A percentile compares a stretch with the other conserved stretches of the same genome.
Evolutionary conservation across 2,888 invertebrate species (phyloP).

Genomic region (Synergus itoensis): DNA sequence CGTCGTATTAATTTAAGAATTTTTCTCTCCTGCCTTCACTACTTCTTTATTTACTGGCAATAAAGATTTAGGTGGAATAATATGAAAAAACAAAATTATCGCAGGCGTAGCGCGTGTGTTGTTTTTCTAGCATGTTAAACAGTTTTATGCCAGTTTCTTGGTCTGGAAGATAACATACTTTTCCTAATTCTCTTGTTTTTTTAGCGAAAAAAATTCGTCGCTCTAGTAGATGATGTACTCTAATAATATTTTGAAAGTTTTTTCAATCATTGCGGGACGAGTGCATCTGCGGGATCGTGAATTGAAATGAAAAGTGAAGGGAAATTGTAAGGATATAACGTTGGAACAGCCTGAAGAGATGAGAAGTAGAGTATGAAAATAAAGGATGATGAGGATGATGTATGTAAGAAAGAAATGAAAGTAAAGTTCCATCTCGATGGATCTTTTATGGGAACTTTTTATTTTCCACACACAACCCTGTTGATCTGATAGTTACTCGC

Average conservation of each 20-base stretch:
- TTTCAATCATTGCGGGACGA: slow-evolving; percentile 14
- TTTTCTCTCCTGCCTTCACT: background rate
- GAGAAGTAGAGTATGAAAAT: slow-evolving; percentile 20
- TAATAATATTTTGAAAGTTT: slow-evolving; percentile 31
- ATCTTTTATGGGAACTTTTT: slow-evolving; percentile 49
- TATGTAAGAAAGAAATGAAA: slow-evolving; percentile 46
- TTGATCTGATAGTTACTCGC: background rate
- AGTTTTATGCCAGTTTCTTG: too few species aligned
- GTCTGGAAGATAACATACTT: too few species aligned
- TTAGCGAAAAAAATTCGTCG: slow-evolving; percentile 11
- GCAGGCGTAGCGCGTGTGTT: too few species aligned
- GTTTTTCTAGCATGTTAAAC: too few species aligned
- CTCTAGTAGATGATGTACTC: slow-evolving; percentile 21
- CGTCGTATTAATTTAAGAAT: slow-evolving; percentile 32
- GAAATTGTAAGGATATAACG: background rate
- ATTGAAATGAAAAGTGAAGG: slow-evolving; percentile 23
- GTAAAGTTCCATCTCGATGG: slow-evolving; percentile 56
- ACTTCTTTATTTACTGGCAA: background rate
- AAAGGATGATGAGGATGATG: slow-evolving; percentile 42
- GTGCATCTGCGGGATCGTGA: slow-evolving; percentile 10
- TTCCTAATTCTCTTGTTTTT: slow-evolving; percentile 18
- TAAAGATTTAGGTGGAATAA: slow-evolving; percentile 9
- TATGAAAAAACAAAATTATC: too few species aligned
- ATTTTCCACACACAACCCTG: slow-evolving; percentile 22
- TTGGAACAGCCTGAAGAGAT: slow-evolving; percentile 4